Conservation (phyloP, 2,113 vertebrate genomes). For the Stigmatopora argus region DNA sequence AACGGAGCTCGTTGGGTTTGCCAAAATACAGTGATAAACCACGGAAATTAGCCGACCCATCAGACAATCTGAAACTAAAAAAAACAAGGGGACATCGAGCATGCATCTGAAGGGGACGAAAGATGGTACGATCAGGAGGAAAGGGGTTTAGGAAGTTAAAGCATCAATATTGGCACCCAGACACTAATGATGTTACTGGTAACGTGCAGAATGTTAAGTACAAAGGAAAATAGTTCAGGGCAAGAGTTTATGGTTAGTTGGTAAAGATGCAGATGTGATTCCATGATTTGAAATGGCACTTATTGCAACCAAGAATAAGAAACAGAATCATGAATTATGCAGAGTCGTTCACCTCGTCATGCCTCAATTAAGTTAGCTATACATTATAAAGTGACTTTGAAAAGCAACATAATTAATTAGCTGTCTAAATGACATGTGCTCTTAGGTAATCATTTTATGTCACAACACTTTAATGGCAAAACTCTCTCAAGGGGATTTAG, state of each 20-base stretch:
- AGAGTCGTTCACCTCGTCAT: background rate
- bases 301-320: background rate
- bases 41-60: slow-evolving; percentile 46
- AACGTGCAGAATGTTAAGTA: slow-evolving; percentile 1
- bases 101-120: slow-evolving; percentile 19
- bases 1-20: slow-evolving; percentile 17
- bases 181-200: slow-evolving; percentile 8
- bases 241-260: background rate
- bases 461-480: background rate
- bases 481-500: background rate
- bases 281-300: background rate
- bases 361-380: background rate
- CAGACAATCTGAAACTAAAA: slow-evolving; percentile 48
- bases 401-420: background rate
- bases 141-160: slow-evolving; percentile 13
- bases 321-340: background rate
- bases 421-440: background rate
- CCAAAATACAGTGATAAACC: slow-evolving; percentile 51
- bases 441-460: background rate
- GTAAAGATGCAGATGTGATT: background rate
- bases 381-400: background rate
- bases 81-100: slow-evolving; percentile 27
- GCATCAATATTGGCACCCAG: slow-evolving; percentile 37
- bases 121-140: slow-evolving; percentile 31
- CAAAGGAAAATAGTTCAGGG: background rate